Percentiles rank a stretch among this genome's conserved stretches.
Evolutionary conservation across 1,140 invertebrate species (phyloP).

Genomic region (Listronotus bonariensis): DNA sequence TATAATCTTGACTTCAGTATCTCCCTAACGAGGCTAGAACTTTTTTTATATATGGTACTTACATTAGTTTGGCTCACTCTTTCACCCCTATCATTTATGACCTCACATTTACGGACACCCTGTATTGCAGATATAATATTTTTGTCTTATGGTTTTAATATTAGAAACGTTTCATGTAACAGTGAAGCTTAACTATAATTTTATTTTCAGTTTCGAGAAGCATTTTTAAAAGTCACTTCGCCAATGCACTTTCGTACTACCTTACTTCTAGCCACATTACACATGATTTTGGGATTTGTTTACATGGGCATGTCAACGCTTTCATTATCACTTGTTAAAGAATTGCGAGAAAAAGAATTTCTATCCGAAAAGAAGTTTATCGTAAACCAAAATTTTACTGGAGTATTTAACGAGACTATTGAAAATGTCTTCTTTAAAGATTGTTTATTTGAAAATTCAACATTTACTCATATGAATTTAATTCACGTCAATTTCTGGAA

Average conservation of each 20-base stretch:
- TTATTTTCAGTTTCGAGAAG: slow-evolving; percentile 43
- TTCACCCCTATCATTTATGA: too few species aligned
- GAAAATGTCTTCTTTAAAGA: slow-evolving; percentile 59
- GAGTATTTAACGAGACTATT: slow-evolving; percentile 55
- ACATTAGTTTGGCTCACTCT: too few species aligned
- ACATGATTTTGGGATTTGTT: slow-evolving; percentile 47
- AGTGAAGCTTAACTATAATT: background rate
- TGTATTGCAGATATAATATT: too few species aligned
- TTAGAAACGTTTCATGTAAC: too few species aligned
- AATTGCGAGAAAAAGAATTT: slow-evolving; percentile 54
- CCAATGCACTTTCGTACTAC: slow-evolving; percentile 56
- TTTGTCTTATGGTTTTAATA: too few species aligned
- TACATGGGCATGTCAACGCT: slow-evolving; percentile 51
- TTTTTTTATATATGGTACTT: too few species aligned
- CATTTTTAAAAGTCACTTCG: slow-evolving; percentile 43
- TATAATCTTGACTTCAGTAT: too few species aligned
- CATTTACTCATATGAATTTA: slow-evolving; percentile 60
- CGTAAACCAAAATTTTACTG: slow-evolving; percentile 41
- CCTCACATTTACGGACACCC: too few species aligned
- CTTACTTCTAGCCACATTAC: slow-evolving; percentile 52
- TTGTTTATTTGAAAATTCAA: slow-evolving; percentile 50
- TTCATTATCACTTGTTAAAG: slow-evolving; percentile 44
- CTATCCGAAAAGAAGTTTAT: slow-evolving; percentile 49
- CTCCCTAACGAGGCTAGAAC: too few species aligned
- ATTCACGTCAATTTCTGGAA: slow-evolving; percentile 62